Base-by-base conservation (phyloP, 2,888 invertebrate genomes). In the Smittia aterrima region DNA sequence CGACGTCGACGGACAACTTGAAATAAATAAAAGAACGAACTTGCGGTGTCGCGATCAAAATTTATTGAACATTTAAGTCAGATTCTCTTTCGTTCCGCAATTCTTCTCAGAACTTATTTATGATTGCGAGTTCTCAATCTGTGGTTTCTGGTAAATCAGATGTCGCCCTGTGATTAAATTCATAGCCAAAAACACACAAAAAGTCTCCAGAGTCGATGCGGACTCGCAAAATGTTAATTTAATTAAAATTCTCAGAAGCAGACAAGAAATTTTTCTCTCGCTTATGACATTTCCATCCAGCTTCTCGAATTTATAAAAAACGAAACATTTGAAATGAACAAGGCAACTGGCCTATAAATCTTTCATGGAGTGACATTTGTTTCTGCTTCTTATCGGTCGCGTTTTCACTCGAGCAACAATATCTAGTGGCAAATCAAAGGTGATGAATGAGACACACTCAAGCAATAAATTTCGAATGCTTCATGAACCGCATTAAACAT, bases 401-500 rank as follows among this genome's bases (percentile, higher is more conserved):
- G 16, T 47, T 38, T 38, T 11, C 11, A 47, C 32, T 32, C 32
- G 9, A 58, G 22, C 20, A 18, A 58, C 20, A 58, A 22, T 16
- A 16, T 58, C 27, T 27, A 64, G 16, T 16, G 72, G 58, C 72
- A 38, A 72, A 72, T 72, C 62, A 38, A 72, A 72, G 72, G 72
- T 72, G 72, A 72, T 62, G 72, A 72, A 72, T 72, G 72, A 72
- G 62, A 72, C 62, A n/a, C n/a, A 25, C 54, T 71, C 16, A 20
- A 20, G 71, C 71, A 9, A 71, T 71, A 71, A 54, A 71, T 67
- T 22, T 67, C 58, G 22, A 58, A 22, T 22, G 58, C n/a, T 13
- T 27, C 27, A 64, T 6, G 58, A 47, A 16, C 7, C 18, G 16
- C 3, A 6, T 20, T 18, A 11, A 58, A 25, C 64, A 64, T 27